Conservation (phyloP, 1,140 invertebrate genomes). For the Eueides isabella region DNA sequence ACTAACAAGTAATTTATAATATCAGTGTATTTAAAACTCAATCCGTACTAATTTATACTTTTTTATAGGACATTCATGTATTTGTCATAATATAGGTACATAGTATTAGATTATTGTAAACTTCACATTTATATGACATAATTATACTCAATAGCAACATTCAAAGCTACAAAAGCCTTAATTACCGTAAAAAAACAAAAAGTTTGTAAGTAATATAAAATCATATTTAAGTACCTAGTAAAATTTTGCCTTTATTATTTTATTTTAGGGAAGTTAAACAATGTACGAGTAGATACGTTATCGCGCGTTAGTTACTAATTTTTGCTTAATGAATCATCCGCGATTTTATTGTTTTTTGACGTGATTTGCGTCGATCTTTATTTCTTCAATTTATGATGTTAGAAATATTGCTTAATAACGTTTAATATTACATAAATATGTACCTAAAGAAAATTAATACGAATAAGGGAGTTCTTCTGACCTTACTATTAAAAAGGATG, state of each 20-base stretch:
- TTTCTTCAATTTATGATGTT: neutral
- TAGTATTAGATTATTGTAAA: neutral
- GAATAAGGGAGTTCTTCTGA: too few species aligned
- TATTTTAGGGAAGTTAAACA: neutral
- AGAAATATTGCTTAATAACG: neutral
- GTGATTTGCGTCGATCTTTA: neutral
- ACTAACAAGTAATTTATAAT: conserved; percentile 28
- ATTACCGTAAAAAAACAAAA: neutral
- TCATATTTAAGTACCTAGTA: neutral
- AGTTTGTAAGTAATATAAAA: neutral
- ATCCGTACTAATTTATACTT: conserved; percentile 31
- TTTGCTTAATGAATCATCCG: neutral
- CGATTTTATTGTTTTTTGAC: neutral
- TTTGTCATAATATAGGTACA: neutral
- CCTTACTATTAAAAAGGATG: too few species aligned
- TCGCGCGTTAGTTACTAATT: conserved; percentile 1
- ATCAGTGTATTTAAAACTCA: conserved; percentile 4
- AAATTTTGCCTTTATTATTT: neutral
- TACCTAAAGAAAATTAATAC: too few species aligned
- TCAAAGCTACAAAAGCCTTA: neutral
- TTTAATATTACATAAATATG: neutral
- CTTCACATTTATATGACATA: neutral
- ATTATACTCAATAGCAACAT: neutral
- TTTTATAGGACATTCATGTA: conserved; percentile 14
- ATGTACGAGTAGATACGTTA: conserved; percentile 4